phyloP scores from a whole-genome alignment of 2,888 invertebrate genomes.

The Rhodophaea formosa region DNA sequence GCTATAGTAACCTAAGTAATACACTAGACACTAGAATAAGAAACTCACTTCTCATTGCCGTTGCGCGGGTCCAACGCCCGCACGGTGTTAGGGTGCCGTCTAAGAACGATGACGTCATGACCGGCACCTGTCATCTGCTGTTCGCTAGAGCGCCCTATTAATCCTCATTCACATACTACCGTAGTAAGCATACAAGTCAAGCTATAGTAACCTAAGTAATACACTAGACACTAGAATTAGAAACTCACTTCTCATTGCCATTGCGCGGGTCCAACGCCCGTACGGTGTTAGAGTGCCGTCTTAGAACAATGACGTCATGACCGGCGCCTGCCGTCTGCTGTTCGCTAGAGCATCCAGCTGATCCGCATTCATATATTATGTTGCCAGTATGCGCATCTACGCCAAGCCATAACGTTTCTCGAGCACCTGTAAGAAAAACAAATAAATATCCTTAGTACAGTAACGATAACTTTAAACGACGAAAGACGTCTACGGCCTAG shows the following conservation, averaged over 20 bases:
- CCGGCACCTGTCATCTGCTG: conserved; percentile 70
- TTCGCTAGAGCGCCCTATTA: conserved; percentile 87
- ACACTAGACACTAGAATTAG: too few species aligned
- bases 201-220: too few species aligned
- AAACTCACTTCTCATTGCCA: conserved; percentile 91
- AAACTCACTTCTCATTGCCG: conserved; percentile 91
- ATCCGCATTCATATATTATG: conserved; percentile 89
- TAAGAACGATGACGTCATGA: conserved; percentile 85
- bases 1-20: too few species aligned
- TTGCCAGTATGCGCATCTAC: conserved; percentile 87
- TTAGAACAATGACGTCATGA: conserved; percentile 85
- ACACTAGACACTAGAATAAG: too few species aligned
- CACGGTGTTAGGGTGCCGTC: conserved; percentile 92
- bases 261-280: conserved; percentile 93
- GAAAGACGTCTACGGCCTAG: too few species aligned
- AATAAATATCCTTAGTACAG: too few species aligned
- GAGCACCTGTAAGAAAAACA: conserved; percentile 82
- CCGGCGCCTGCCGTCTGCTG: conserved; percentile 69
- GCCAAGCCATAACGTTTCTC: conserved; percentile 92
- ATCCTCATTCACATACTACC: conserved; percentile 90
- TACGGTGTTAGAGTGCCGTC: conserved; percentile 92
- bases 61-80: conserved; percentile 93
- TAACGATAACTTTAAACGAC: too few species aligned
- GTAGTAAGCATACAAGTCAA: too few species aligned
- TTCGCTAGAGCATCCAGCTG: conserved; percentile 87